Evolutionary conservation across 2,113 vertebrate species (phyloP), one percentile per base, ranked within the genome.

Genomic region (Paralichthys olivaceus): DNA sequence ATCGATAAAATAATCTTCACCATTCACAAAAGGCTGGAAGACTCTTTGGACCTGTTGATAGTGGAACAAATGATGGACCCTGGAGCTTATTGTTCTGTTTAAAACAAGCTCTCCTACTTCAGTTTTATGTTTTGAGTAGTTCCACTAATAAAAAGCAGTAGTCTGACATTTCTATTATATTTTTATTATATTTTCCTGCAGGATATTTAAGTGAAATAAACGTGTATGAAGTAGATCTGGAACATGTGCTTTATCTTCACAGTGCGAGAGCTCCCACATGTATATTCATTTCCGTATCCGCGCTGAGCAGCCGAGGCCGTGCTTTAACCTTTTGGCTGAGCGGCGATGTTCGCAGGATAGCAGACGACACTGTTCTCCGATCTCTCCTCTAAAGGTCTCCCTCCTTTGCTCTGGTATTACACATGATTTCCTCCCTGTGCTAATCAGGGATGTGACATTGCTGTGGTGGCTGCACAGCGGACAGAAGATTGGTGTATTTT

Each of bases 361-460:
- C 51, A 49, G 7, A 45, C 0, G 56, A 83, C 84, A 62, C 40
- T 9, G 72, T 77, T 87, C 72, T 74, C 69, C 45, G 65, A 54
- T 8, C 80, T 60, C 69, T 57, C 49, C 14, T 59, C 34, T 63
- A 80, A 88, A 87, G 57, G 87, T 88, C 82, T 89, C 79, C 32
- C 65, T 82, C 62, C 60, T 77, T 84, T 81, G 25, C n/a, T 69
- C 79, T 79, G 54, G 28, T 64, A 26, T 62, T 77, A 34, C 68
- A 76, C 68, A 75, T 79, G 51, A 76, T 72, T 83, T 61, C 71
- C 72, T 55, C 64, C 79, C 77, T 61, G 59, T 55, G n/a, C 66
- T 84, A 90, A 90, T 90, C 92, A 90, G 83, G 72, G 72, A 91
- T 75, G 55, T 84, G 77, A 90, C 84, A 86, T 57, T n/a, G 64